A percentile compares a stretch with the other conserved stretches of the same genome.
These are phyloP conservation scores for Bombus superbus DNA, from an alignment of 1,140 invertebrate genomes.

Conservation along the genomic window DNA sequence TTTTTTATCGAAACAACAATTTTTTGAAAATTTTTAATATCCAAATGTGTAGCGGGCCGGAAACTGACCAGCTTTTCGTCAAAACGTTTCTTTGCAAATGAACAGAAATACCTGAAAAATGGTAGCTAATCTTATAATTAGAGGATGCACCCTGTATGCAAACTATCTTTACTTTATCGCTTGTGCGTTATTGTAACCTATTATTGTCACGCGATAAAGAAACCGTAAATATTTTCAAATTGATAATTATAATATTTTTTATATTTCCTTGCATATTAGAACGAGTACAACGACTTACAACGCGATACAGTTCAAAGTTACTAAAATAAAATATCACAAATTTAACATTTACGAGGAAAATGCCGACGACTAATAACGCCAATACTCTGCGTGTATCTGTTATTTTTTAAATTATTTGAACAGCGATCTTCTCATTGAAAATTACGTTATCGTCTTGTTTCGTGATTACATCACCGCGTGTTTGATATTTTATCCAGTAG, in stretches of 20 bases:
- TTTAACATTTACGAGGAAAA: not conserved
- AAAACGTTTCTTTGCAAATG: too few species aligned
- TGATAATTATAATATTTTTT: not conserved
- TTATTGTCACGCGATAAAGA: not conserved
- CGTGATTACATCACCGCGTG: too few species aligned
- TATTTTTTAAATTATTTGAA: not conserved
- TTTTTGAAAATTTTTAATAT: too few species aligned
- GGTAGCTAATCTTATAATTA: too few species aligned
- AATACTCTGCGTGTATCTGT: not conserved
- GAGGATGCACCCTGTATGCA: too few species aligned
- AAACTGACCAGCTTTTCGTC: too few species aligned
- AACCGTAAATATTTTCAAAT: not conserved
- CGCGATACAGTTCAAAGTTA: not conserved
- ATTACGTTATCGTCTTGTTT: not conserved
- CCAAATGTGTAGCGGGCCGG: too few species aligned
- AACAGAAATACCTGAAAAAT: too few species aligned
- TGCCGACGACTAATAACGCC: too few species aligned
- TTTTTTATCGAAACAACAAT: too few species aligned
- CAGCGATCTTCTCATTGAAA: not conserved
- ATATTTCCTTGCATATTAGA: not conserved
- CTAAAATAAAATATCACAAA: not conserved
- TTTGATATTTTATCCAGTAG: not conserved
- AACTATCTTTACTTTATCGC: not conserved
- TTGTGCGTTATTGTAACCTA: not conserved
- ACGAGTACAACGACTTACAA: not conserved